phyloP scores from a whole-genome alignment of 2,888 invertebrate genomes.

The Athalia rosae region DNA sequence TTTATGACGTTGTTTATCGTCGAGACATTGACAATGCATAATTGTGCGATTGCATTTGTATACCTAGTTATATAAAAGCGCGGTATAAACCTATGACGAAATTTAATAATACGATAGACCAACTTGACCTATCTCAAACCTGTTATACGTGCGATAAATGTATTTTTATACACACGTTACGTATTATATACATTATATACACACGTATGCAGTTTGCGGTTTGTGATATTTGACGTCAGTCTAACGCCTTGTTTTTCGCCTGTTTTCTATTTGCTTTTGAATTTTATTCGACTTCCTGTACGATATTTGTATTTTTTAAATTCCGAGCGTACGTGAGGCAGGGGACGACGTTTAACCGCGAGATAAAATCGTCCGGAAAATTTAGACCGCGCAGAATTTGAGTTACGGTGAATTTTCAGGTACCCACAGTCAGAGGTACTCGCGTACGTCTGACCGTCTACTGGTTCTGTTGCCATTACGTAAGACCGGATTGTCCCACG shows the following conservation, averaged over 20 bases:
- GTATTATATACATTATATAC: too few relatives aligned
- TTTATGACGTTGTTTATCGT: constrained; percentile 14
- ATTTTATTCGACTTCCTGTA: too few relatives aligned
- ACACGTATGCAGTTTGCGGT: too few relatives aligned
- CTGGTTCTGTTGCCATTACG: constrained; percentile 22
- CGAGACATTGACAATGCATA: constrained; percentile 25
- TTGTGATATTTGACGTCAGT: too few relatives aligned
- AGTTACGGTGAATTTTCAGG: background rate
- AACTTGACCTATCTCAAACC: constrained; percentile 29
- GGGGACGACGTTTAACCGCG: too few relatives aligned
- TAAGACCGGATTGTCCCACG: constrained; percentile 47
- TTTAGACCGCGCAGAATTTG: too few relatives aligned
- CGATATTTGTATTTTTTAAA: too few relatives aligned
- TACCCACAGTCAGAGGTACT: background rate
- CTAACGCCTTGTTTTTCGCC: too few relatives aligned
- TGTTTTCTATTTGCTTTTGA: too few relatives aligned
- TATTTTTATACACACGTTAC: too few relatives aligned
- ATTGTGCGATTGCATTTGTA: background rate
- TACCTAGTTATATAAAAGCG: background rate
- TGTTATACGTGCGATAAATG: background rate
- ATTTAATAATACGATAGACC: constrained; percentile 1
- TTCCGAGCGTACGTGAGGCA: too few relatives aligned
- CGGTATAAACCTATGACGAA: constrained; percentile 2
- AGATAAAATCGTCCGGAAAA: too few relatives aligned
- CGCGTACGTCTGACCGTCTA: constrained; percentile 30